Percentiles rank a stretch among this genome's conserved stretches.
phyloP scores from a whole-genome alignment of 2,113 vertebrate genomes.

The Heterotis niloticus region DNA sequence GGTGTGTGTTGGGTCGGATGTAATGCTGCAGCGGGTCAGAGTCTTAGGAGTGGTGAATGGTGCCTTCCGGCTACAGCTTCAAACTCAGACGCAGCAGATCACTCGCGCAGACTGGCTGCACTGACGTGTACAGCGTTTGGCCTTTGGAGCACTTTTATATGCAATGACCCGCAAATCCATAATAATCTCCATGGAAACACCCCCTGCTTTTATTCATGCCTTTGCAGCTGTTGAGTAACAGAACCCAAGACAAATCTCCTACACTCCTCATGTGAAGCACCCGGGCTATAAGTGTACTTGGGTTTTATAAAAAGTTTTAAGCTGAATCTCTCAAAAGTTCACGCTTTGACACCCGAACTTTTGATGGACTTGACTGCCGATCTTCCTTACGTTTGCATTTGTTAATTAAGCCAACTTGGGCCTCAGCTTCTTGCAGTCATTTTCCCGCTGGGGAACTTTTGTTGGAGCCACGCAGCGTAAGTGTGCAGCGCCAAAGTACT shows the following conservation, averaged over 20 bases:
- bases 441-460: no score
- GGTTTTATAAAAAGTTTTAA: no score
- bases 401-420: no score
- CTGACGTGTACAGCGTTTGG: background rate
- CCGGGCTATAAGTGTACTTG: no score
- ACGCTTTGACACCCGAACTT: no score
- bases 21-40: background rate
- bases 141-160: background rate
- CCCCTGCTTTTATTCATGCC: constrained; percentile 6
- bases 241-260: background rate
- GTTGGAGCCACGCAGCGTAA: no score
- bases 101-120: background rate
- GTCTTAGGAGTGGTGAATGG: background rate
- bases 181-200: constrained; percentile 2
- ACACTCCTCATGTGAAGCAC: no score
- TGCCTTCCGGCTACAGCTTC: background rate
- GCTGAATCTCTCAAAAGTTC: no score
- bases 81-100: background rate
- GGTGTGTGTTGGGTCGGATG: background rate
- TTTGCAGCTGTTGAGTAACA: constrained; percentile 1
- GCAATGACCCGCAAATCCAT: background rate
- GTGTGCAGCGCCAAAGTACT: no score
- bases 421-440: no score
- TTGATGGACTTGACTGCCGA: no score
- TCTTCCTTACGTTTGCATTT: no score